Evolutionary conservation across 2,113 vertebrate species (phyloP), one percentile per base, ranked within the genome.

Genomic region (Seriola rivoliana): DNA sequence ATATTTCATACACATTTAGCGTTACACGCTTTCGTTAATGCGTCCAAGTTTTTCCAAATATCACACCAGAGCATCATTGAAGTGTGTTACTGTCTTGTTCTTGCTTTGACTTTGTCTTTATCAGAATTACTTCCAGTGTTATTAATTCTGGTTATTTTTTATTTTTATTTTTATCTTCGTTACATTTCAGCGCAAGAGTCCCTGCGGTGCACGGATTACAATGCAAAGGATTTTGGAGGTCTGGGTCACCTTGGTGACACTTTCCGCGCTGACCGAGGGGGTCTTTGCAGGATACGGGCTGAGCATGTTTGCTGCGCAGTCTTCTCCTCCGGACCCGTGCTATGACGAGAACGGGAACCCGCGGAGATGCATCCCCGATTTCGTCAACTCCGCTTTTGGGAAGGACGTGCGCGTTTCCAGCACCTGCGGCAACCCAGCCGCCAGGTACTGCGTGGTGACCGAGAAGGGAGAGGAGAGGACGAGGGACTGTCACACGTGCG

Each of bases 381-480:
- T 99, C 89, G 98, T 99, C 60, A 99, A 99, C 95, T 97, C 98
- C 38, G 98, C 98, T 36, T 99, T 99, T 82, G 98, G 98, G 4
- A 98, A 98, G 92, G 98, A 99, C 89, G 98, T 99, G 95, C 96
- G 96, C 82, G 98, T 97, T 64, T 98, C 98, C 87, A 99, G 97
- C 96, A 98, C 97, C 91, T 99, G 98, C 89, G 98, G 98, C 42
- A 95, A 86, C 80, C 97, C 97, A 36, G 94, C 96, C 11, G 91
- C 96, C 73, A 94, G 97, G 85, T 99, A 97, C 96, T 99, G 98
- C 91, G 97, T 97, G 93, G 96, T 98, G 94, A 94, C 95, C 70
- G 97, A 99, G 93, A 97, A 97, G 77, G 97, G 95, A 19, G 97
- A 98, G 81, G 97, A 98, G 89, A 94, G 96, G 78, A 88, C 96